phyloP scores from a whole-genome alignment of 1,140 invertebrate species.

The Anoplolepis gracilipes region DNA sequence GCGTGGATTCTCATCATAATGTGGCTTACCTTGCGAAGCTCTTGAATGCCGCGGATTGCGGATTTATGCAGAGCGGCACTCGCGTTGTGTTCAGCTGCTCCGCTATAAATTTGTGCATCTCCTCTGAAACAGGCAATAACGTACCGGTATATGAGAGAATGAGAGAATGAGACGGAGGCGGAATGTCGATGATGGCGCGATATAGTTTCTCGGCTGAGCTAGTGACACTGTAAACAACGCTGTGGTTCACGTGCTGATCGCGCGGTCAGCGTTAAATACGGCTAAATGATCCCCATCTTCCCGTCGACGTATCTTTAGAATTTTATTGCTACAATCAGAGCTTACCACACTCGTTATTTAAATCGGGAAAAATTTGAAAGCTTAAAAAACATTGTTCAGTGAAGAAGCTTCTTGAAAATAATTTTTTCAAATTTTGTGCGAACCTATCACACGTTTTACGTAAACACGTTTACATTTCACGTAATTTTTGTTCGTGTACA shows the following conservation, averaged over 20 bases:
- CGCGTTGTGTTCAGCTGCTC: conserved; percentile 97
- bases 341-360: not conserved
- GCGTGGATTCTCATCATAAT: conserved; percentile 48
- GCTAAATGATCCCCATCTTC: not conserved
- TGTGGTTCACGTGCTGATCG: not conserved
- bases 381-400: not conserved
- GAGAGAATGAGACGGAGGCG: not conserved
- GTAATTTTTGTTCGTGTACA: too few species aligned
- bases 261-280: conserved; percentile 4
- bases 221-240: conserved; percentile 18
- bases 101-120: conserved; percentile 99
- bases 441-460: not conserved
- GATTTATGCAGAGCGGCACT: conserved; percentile 99
- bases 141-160: conserved; percentile 29
- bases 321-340: not conserved
- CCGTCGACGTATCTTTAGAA: not conserved
- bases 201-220: not conserved
- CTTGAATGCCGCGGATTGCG: conserved; percentile 99
- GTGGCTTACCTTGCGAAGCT: conserved; percentile 98
- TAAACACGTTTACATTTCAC: too few species aligned
- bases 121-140: conserved; percentile 90
- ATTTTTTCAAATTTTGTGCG: not conserved
- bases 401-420: not conserved
- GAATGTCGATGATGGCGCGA: conserved; percentile 21
- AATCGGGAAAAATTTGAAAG: not conserved